Percentiles rank a stretch among this genome's conserved stretches.
phyloP scores from a whole-genome alignment of 1,140 invertebrate genomes.

The Camponotus vicinus region DNA sequence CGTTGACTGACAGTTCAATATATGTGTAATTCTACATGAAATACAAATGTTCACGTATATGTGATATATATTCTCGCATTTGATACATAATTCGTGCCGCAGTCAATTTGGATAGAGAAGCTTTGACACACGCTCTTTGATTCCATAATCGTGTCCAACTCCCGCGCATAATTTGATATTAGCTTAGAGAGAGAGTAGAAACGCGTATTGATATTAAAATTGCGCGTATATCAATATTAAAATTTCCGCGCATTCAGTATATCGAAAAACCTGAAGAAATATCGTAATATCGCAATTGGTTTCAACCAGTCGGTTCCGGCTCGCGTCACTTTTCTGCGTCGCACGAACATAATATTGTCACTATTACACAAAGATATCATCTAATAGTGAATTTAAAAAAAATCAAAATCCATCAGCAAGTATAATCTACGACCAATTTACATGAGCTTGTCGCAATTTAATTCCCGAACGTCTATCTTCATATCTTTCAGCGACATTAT shows the following conservation, averaged over 20 bases:
- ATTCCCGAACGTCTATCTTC: not conserved
- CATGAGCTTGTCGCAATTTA: not conserved
- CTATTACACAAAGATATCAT: not conserved
- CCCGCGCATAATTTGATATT: slow-evolving; percentile 10
- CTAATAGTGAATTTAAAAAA: not conserved
- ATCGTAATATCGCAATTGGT: slow-evolving; percentile 40
- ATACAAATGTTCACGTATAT: not conserved
- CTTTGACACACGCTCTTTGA: slow-evolving; percentile 1
- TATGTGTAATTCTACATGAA: not conserved
- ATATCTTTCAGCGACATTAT: not conserved
- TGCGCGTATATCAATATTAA: not conserved
- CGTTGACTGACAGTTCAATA: not conserved
- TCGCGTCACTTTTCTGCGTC: not conserved
- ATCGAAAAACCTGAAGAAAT: slow-evolving; percentile 40
- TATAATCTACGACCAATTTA: not conserved
- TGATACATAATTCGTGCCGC: not conserved
- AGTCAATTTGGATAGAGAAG: not conserved
- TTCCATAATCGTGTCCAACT: not conserved
- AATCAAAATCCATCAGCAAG: not conserved
- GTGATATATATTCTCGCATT: slow-evolving; percentile 1
- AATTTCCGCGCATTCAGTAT: not conserved
- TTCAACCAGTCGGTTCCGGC: slow-evolving; percentile 21
- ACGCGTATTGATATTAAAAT: no score
- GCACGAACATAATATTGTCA: not conserved
- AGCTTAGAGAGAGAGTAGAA: not conserved